Evolutionary conservation across 1,140 invertebrate species (phyloP).

Genomic region (Zelostemma sp.): DNA sequence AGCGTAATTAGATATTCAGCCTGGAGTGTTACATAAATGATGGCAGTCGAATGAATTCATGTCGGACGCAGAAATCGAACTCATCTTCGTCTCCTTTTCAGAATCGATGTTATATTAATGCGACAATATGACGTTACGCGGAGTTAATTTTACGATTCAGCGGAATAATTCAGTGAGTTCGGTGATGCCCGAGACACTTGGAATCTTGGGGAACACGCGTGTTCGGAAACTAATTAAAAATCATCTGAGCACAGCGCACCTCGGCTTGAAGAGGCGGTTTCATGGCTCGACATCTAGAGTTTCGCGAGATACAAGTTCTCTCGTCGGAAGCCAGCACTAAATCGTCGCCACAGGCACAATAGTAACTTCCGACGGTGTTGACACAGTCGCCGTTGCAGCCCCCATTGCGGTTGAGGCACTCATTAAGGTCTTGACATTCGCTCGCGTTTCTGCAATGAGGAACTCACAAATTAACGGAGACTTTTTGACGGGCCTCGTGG

Average conservation of each 20-base stretch:
- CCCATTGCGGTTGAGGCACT: conserved; percentile 61
- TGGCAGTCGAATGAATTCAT: too few relatives aligned
- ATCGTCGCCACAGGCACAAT: conserved; percentile 66
- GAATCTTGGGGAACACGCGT: conserved; percentile 6
- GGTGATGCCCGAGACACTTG: not conserved
- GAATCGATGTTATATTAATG: too few relatives aligned
- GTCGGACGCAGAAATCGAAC: not conserved
- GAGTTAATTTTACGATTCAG: conserved; percentile 14
- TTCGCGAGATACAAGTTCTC: conserved; percentile 67
- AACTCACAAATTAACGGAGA: not conserved
- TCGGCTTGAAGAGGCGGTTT: conserved; percentile 54
- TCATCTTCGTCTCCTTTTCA: not conserved
- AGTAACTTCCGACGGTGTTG: conserved; percentile 71
- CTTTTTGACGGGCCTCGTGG: not conserved
- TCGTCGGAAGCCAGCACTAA: conserved; percentile 69
- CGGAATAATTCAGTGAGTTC: conserved; percentile 22
- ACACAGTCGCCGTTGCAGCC: conserved; percentile 70
- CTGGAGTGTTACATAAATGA: too few relatives aligned
- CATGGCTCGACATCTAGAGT: conserved; percentile 58
- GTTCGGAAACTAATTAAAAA: conserved; percentile 32
- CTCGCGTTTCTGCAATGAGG: conserved; percentile 49
- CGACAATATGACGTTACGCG: conserved; percentile 7
- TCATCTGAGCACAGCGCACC: conserved; percentile 49
- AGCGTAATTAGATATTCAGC: too few relatives aligned
- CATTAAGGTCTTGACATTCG: conserved; percentile 61